Conservation (phyloP, 2,888 invertebrate genomes). For the Bursaphelenchus okinawaensis region DNA sequence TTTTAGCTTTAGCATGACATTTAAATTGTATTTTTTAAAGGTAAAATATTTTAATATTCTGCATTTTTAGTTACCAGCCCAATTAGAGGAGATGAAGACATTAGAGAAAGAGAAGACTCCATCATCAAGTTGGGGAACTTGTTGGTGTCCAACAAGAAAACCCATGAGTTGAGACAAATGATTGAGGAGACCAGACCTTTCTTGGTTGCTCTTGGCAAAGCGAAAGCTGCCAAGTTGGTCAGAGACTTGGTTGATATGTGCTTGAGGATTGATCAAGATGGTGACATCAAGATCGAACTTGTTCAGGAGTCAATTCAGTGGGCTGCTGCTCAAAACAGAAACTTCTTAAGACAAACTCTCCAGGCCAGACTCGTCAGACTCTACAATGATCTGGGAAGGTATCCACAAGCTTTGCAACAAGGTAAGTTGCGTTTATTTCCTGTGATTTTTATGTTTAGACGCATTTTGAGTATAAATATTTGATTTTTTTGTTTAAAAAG, state of each 20-base stretch:
- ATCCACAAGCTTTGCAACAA: slow-evolving; percentile 50
- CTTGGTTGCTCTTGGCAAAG: slow-evolving; percentile 88
- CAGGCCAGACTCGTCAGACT: slow-evolving; percentile 90
- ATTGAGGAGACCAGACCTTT: slow-evolving; percentile 93
- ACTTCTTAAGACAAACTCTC: slow-evolving; percentile 88
- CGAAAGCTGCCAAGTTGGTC: slow-evolving; percentile 96
- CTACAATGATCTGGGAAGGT: slow-evolving; percentile 65
- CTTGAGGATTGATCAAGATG: slow-evolving; percentile 87
- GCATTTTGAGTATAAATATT: slow-evolving; percentile 5
- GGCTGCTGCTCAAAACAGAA: slow-evolving; percentile 94
- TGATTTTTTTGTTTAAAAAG: slow-evolving; percentile 15
- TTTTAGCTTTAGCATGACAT: slow-evolving; percentile 6
- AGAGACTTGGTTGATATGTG: slow-evolving; percentile 93
- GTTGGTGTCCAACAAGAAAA: slow-evolving; percentile 73
- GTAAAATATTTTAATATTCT: no score
- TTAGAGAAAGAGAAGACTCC: slow-evolving; percentile 84
- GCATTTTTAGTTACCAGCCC: slow-evolving; percentile 36
- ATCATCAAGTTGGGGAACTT: slow-evolving; percentile 85
- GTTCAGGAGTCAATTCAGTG: slow-evolving; percentile 91
- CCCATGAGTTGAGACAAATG: slow-evolving; percentile 65
- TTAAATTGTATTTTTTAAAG: background rate
- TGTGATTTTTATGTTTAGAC: background rate
- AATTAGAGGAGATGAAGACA: slow-evolving; percentile 72
- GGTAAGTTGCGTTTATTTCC: slow-evolving; percentile 7
- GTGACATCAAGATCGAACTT: slow-evolving; percentile 64